Percentiles rank a stretch among this genome's conserved stretches.
Evolutionary conservation across 2,888 invertebrate species (phyloP).

Genomic region (Lepidonotus clava): DNA sequence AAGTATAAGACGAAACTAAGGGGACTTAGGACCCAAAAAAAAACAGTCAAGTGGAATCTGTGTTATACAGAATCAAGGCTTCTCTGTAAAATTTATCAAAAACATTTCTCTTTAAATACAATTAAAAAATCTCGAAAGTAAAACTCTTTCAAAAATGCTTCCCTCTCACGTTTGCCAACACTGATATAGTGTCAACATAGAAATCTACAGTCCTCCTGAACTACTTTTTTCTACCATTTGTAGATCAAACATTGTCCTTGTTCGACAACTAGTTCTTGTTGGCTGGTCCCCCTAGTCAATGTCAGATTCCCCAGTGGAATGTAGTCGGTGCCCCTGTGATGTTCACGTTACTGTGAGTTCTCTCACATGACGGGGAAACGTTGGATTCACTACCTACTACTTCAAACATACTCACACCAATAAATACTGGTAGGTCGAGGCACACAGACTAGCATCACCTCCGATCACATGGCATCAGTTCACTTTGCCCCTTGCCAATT

Average conservation of each 20-base stretch:
- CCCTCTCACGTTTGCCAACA: neutral
- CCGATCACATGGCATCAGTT: too few relatives aligned
- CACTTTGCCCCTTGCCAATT: too few relatives aligned
- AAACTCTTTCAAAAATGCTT: neutral
- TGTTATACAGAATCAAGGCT: neutral
- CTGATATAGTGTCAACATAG: neutral
- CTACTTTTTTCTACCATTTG: neutral
- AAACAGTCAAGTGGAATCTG: neutral
- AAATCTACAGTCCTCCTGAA: neutral
- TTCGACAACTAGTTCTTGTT: too few relatives aligned
- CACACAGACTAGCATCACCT: too few relatives aligned
- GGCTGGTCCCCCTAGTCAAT: too few relatives aligned
- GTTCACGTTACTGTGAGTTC: neutral
- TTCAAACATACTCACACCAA: too few relatives aligned
- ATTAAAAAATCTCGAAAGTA: neutral
- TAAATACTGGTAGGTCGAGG: too few relatives aligned
- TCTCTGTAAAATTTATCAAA: conserved; percentile 28
- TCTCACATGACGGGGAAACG: too few relatives aligned
- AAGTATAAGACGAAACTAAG: neutral
- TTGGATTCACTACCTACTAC: too few relatives aligned
- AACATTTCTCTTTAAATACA: neutral
- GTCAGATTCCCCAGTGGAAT: neutral
- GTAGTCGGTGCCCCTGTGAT: neutral
- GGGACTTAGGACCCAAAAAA: neutral
- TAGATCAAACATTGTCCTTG: neutral